Percentiles rank a stretch among this genome's conserved stretches.
Conservation (phyloP, 2,888 invertebrate species). For the Tipula unca region DNA sequence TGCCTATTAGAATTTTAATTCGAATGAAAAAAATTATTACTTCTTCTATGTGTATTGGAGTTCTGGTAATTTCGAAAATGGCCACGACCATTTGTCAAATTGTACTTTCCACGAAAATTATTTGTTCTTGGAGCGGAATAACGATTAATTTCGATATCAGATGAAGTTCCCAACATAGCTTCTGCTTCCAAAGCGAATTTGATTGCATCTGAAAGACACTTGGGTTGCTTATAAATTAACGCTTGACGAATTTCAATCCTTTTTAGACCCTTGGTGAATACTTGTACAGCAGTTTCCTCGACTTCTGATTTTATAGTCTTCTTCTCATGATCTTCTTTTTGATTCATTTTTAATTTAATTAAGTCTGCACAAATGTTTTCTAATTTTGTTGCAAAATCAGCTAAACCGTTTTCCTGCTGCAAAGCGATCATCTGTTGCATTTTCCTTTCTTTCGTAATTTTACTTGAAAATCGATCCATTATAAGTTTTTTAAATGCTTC, state of each 20-base stretch:
- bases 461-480: slow-evolving; percentile 14
- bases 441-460: slow-evolving; percentile 20
- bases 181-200: no score
- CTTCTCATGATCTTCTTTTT: neutral
- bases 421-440: neutral
- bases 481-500: slow-evolving; percentile 18
- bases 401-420: neutral
- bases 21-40: no score
- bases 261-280: neutral
- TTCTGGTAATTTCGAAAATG: no score
- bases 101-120: no score
- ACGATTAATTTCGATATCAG: no score
- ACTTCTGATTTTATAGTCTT: no score
- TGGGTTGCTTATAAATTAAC: neutral
- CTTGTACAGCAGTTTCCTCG: neutral
- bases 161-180: neutral
- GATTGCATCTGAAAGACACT: neutral
- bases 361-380: slow-evolving; percentile 20
- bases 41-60: no score
- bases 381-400: no score
- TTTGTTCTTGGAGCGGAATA: no score
- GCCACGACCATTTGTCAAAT: no score
- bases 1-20: no score
- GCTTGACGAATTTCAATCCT: neutral
- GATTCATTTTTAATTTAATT: slow-evolving; percentile 19